A percentile compares a stretch with the other conserved stretches of the same genome.
Conservation (phyloP, 2,888 invertebrate genomes). For the Brachyopa scutellaris region DNA sequence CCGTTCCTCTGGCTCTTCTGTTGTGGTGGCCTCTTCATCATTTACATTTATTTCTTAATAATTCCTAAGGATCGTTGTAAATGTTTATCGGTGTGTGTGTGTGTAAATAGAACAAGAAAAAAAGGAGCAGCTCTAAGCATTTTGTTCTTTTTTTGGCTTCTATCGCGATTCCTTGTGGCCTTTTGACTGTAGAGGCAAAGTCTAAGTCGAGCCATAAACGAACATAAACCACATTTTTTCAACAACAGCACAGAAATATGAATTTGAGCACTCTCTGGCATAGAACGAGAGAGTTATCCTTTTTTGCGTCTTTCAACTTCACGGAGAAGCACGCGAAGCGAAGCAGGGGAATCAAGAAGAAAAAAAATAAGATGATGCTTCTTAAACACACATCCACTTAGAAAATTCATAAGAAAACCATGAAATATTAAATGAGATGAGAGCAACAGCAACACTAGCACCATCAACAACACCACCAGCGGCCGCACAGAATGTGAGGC, state of each 20-base stretch:
- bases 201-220: conserved; percentile 65
- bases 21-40: conserved; percentile 7
- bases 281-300: conserved; percentile 48
- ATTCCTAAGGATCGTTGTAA: conserved; percentile 56
- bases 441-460: conserved; percentile 54
- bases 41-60: conserved; percentile 72
- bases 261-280: conserved; percentile 7
- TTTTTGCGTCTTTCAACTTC: conserved; percentile 9
- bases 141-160: conserved; percentile 25
- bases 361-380: conserved; percentile 37
- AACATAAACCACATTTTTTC: conserved; percentile 70
- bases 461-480: conserved; percentile 51
- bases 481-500: conserved; percentile 42
- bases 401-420: conserved; percentile 70
- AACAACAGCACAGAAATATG: conserved; percentile 17
- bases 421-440: conserved; percentile 72
- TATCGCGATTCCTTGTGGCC: conserved; percentile 45
- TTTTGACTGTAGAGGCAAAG: conserved; percentile 47
- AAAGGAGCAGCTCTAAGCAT: conserved; percentile 59
- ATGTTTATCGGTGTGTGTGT: too few relatives aligned
- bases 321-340: neutral
- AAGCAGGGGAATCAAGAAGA: conserved; percentile 24
- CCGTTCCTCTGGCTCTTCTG: conserved; percentile 12
- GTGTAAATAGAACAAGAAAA: conserved; percentile 13
- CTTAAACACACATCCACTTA: conserved; percentile 67